Percentiles rank a stretch among this genome's conserved stretches.
Evolutionary conservation across 2,888 invertebrate species (phyloP).

Genomic region (Philaethria dido): DNA sequence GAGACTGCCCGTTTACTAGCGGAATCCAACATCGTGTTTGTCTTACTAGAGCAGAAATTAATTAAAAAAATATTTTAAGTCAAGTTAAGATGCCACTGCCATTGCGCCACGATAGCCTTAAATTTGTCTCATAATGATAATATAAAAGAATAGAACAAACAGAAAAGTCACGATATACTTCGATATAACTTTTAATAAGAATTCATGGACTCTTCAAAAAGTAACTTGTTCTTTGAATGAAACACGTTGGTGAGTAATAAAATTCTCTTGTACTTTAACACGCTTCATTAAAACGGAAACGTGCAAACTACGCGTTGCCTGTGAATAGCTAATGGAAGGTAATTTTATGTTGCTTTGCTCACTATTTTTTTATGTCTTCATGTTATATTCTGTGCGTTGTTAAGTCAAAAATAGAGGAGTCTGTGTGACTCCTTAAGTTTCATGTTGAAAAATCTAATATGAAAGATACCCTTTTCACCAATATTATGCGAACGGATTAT

Average conservation of each 20-base stretch:
- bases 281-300: conserved; percentile 19
- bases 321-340: conserved; percentile 15
- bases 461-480: too few species aligned
- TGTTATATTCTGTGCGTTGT: neutral
- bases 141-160: neutral
- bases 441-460: neutral
- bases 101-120: neutral
- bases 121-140: neutral
- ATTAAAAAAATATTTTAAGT: neutral
- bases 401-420: neutral
- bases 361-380: neutral
- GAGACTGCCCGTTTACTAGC: neutral
- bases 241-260: conserved; percentile 24
- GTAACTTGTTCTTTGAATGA: conserved; percentile 11
- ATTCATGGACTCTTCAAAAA: conserved; percentile 9
- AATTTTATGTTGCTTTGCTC: neutral
- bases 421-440: neutral
- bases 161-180: conserved; percentile 4
- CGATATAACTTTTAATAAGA: conserved; percentile 5
- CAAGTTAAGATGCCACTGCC: neutral
- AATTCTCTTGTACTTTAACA: conserved; percentile 25
- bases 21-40: neutral
- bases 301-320: conserved; percentile 20
- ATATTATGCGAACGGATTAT: too few species aligned
- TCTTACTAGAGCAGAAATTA: neutral